phyloP scores from a whole-genome alignment of 2,888 invertebrate species.

The Gymnoscelis rufifasciata region DNA sequence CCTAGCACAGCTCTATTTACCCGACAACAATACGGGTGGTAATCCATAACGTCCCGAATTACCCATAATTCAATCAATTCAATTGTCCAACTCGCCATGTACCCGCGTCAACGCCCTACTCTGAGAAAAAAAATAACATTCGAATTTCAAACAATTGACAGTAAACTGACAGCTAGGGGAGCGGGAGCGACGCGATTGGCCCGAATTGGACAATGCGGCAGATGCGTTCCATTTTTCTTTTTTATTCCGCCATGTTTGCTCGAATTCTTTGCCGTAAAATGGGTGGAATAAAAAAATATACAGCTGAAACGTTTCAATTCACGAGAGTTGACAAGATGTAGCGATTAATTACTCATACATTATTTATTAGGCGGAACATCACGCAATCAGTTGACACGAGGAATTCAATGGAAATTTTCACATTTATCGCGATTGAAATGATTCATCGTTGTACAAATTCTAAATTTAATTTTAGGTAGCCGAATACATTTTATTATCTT shows the following conservation, averaged over 20 bases:
- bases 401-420: constrained; percentile 24
- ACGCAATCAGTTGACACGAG: constrained; percentile 23
- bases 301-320: constrained; percentile 66
- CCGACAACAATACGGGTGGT: constrained; percentile 64
- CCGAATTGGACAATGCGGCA: constrained; percentile 73
- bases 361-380: constrained; percentile 23
- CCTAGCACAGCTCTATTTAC: constrained; percentile 55
- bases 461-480: constrained; percentile 15
- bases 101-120: constrained; percentile 70
- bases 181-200: constrained; percentile 65
- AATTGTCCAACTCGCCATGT: constrained; percentile 72
- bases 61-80: constrained; percentile 75
- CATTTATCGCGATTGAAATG: constrained; percentile 19
- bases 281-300: constrained; percentile 38
- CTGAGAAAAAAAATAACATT: constrained; percentile 61
- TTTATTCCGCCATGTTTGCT: constrained; percentile 67
- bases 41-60: constrained; percentile 69
- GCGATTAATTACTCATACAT: constrained; percentile 41
- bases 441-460: constrained; percentile 23
- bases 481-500: constrained; percentile 6
- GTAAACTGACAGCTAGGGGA: constrained; percentile 75
- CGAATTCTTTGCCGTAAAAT: constrained; percentile 61
- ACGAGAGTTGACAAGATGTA: constrained; percentile 57
- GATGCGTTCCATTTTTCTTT: constrained; percentile 60
- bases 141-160: constrained; percentile 65